A percentile compares a stretch with the other conserved stretches of the same genome.
Conservation (phyloP, 2,888 invertebrate species). For the Drosophila stalkeri region DNA sequence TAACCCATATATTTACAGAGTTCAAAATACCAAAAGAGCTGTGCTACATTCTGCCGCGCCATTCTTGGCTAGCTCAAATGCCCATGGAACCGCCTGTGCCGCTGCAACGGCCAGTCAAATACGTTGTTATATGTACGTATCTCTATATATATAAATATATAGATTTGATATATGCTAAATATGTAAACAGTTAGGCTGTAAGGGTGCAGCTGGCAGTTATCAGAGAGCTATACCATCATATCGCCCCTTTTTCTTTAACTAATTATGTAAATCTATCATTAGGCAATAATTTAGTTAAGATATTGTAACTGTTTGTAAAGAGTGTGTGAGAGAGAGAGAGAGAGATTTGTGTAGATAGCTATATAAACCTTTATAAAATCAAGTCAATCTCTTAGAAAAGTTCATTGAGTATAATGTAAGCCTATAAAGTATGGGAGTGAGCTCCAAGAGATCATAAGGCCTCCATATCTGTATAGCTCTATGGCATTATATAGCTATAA, state of each 20-base stretch:
- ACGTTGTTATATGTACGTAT: conserved; percentile 86
- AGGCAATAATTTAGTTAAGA: too few relatives aligned
- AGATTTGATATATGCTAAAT: not conserved
- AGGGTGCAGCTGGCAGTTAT: not conserved
- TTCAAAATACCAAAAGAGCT: conserved; percentile 77
- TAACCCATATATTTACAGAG: conserved; percentile 37
- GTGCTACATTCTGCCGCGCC: conserved; percentile 81
- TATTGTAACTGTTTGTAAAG: too few relatives aligned
- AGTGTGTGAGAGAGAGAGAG: too few relatives aligned
- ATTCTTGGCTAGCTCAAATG: conserved; percentile 86
- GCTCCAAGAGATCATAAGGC: too few relatives aligned
- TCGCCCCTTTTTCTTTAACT: not conserved
- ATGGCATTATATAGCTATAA: too few relatives aligned
- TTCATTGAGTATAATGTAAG: too few relatives aligned
- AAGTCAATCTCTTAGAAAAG: too few relatives aligned
- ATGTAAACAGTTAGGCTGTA: not conserved
- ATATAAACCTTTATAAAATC: too few relatives aligned
- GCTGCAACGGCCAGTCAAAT: conserved; percentile 84
- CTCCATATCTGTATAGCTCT: too few relatives aligned
- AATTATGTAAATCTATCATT: not conserved
- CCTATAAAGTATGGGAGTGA: too few relatives aligned
- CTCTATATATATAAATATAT: not conserved
- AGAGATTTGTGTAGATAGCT: too few relatives aligned
- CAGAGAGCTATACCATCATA: not conserved
- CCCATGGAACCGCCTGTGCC: conserved; percentile 82